phyloP scores from a whole-genome alignment of 2,797 vertebrate genomes.

The Discoglossus pictus region DNA sequence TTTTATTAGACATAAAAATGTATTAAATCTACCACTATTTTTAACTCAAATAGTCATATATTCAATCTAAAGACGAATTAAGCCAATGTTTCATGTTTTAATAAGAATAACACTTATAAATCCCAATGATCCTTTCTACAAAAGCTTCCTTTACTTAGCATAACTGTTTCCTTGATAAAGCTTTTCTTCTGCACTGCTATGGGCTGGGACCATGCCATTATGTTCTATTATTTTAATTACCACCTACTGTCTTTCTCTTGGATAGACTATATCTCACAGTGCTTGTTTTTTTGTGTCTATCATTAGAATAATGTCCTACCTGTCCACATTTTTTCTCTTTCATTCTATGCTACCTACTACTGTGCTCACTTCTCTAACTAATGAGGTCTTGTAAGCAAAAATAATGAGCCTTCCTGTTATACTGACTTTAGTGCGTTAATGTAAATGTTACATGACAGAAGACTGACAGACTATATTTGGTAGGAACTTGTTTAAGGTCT shows the following conservation, averaged over 20 bases:
- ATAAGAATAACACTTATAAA: no score
- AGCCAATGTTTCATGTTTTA: no score
- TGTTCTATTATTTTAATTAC: slow-evolving; percentile 31
- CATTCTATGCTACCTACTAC: slow-evolving; percentile 36
- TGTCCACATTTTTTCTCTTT: slow-evolving; percentile 38
- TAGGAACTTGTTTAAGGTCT: slow-evolving; percentile 27
- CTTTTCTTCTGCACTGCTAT: not conserved
- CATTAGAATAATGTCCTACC: slow-evolving; percentile 42
- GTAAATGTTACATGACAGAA: slow-evolving; percentile 45
- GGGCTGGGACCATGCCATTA: not conserved
- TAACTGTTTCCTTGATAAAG: not conserved
- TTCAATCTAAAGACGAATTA: no score
- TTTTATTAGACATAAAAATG: no score
- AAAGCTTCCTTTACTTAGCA: no score
- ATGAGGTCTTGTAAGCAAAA: slow-evolving; percentile 50
- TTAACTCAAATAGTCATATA: no score
- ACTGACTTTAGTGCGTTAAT: slow-evolving; percentile 36
- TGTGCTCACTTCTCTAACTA: slow-evolving; percentile 41
- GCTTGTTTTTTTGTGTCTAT: slow-evolving; percentile 19
- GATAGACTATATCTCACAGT: slow-evolving; percentile 8
- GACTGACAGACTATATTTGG: slow-evolving; percentile 47
- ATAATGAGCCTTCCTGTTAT: slow-evolving; percentile 48
- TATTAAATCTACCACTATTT: no score
- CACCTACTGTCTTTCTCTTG: slow-evolving; percentile 29
- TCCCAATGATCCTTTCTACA: no score